phyloP scores from a whole-genome alignment of 2,797 vertebrate genomes.

The Urophycis tenuis region DNA sequence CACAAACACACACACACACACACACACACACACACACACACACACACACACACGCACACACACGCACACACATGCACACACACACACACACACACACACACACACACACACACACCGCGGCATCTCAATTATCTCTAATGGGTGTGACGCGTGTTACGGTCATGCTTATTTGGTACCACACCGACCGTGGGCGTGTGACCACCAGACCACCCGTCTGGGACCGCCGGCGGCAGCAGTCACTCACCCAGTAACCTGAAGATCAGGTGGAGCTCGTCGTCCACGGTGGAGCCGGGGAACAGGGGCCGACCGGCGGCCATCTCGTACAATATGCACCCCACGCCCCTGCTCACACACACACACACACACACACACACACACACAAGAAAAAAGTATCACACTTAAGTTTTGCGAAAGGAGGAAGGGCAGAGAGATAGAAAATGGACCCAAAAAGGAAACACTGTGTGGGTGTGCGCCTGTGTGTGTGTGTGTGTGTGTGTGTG shows the following conservation, averaged over 20 bases:
- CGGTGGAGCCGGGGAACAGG: constrained; percentile 95
- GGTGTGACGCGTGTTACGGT: too few species aligned
- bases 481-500: too few species aligned
- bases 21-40: too few species aligned
- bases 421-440: background rate
- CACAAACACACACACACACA: too few species aligned
- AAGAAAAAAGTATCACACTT: background rate
- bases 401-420: background rate
- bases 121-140: too few species aligned
- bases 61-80: background rate
- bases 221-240: background rate
- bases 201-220: background rate
- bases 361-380: background rate
- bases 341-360: constrained; percentile 40
- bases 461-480: background rate
- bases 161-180: too few species aligned
- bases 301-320: constrained; percentile 99
- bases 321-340: constrained; percentile 84
- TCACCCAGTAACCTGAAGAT: constrained; percentile 97
- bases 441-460: background rate
- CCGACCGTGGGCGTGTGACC: too few species aligned
- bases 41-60: background rate
- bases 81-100: background rate
- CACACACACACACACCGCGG: too few species aligned
- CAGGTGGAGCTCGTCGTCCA: constrained; percentile 97